Percentiles rank a stretch among this genome's conserved stretches.
Conservation (phyloP, 2,113 vertebrate species). For the Poicephalus gulielmi region DNA sequence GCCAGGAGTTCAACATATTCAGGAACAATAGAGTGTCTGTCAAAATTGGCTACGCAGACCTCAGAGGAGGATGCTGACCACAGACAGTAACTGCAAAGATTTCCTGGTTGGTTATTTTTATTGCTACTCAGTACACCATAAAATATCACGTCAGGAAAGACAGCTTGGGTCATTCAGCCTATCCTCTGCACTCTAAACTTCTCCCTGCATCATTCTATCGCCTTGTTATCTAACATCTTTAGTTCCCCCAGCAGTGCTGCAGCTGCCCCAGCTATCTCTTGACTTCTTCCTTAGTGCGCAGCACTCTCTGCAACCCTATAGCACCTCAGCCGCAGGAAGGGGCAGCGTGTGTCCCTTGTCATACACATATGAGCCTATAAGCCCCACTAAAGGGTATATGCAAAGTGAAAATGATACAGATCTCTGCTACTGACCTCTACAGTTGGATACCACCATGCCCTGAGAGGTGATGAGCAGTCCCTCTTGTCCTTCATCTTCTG, state of each 20-base stretch:
- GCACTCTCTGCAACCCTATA: background rate
- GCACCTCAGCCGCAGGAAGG: accelerated
- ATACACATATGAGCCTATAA: background rate
- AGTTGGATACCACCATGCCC: background rate
- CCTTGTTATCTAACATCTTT: background rate
- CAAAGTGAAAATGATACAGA: background rate
- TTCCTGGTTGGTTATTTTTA: background rate
- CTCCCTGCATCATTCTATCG: background rate
- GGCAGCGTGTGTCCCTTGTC: background rate
- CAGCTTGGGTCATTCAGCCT: background rate
- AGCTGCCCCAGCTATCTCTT: background rate
- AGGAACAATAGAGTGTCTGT: background rate
- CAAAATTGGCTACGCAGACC: background rate
- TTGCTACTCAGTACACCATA: background rate
- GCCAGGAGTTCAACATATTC: background rate
- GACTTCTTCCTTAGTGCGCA: background rate
- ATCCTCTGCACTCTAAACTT: background rate
- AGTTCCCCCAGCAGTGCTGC: background rate
- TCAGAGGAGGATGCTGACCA: background rate
- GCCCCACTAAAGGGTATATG: accelerated
- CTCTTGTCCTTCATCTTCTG: background rate
- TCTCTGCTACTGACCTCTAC: background rate
- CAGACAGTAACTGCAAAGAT: background rate
- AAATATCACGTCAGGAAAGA: background rate
- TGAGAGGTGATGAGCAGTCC: background rate